Evolutionary conservation across 2,797 vertebrate species (phyloP), one percentile per base, ranked within the genome.

Genomic region (Tiaroga cobitis): DNA sequence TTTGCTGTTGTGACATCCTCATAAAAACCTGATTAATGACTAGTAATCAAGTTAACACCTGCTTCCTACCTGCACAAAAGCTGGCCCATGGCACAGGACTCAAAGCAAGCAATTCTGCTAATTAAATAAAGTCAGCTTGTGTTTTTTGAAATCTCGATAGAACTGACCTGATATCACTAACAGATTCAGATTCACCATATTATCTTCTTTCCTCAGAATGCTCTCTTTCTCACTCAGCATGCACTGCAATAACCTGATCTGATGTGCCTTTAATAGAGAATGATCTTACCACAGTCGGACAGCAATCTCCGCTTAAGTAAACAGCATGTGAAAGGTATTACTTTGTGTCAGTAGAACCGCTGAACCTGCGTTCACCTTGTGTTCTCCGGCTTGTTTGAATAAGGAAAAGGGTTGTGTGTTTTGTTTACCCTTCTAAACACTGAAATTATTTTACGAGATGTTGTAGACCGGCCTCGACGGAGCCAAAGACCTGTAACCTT

Each of bases 291-390:
- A 87, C 90, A 92, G 93, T 93, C 91, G 91, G 92, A 93, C 90
- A 87, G 77, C 89, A 92, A 93, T 93, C 92, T 93, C 86, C 90
- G 90, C 91, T 92, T 85, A 89, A 92, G 90, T 92, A 92, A 90
- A 91, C 92, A 88, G 91, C 89, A 92, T 82, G 89, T 91, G 86
- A 91, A 87, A 82, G 67, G 65, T 51, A 76, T 68, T 89, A 91
- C 67, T 72, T 61, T 85, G 34, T 79, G 76, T 92, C 89, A 87
- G 89, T 87, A 34, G 68, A 85, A 49, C 11, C 54, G 9, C 61
- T 86, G 88, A 92, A 92, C 91, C 92, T 91, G 90, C 90, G 87
- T 88, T 80, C 41, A 72, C 54, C 68, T 80, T 63, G 67, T 72
- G 74, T 73, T 61, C 39, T 18, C 41, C 2, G 18, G 76, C 26